phyloP scores from a whole-genome alignment of 2,888 invertebrate genomes.

The Automeris io region DNA sequence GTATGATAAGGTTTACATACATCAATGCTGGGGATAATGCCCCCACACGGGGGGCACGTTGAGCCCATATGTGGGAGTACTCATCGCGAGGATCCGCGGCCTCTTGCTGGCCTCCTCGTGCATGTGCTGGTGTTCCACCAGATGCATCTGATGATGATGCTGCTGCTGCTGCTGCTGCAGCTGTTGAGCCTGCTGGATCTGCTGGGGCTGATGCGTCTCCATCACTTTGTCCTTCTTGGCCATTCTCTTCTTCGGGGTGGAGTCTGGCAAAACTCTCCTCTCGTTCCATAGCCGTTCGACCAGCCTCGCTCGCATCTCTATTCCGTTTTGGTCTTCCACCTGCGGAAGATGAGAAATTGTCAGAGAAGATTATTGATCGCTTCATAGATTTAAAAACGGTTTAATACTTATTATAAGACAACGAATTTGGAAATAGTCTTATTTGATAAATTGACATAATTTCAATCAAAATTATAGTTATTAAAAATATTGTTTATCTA shows the following conservation, averaged over 20 bases:
- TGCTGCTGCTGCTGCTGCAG: slow-evolving; percentile 21
- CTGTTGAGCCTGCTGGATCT: slow-evolving; percentile 4
- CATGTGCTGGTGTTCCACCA: slow-evolving; percentile 10
- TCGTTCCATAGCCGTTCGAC: slow-evolving; percentile 57
- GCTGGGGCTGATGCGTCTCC: slow-evolving; percentile 27
- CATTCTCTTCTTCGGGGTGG: slow-evolving; percentile 44
- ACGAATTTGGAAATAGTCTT: no score
- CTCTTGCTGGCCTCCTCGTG: slow-evolving; percentile 55
- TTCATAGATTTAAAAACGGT: no score
- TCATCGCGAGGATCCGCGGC: slow-evolving; percentile 45
- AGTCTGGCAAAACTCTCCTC: slow-evolving; percentile 40
- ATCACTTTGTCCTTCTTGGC: slow-evolving; percentile 47
- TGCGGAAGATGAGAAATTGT: no score
- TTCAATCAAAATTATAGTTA: no score
- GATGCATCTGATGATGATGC: slow-evolving; percentile 13
- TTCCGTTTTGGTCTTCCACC: slow-evolving; percentile 39
- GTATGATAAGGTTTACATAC: no score
- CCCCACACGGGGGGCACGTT: slow-evolving; percentile 55
- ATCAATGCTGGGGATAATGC: slow-evolving; percentile 56
- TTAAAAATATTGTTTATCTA: no score
- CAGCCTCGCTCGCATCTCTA: slow-evolving; percentile 35
- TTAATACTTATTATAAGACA: no score
- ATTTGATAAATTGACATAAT: no score
- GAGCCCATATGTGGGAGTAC: slow-evolving; percentile 43
- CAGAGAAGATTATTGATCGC: no score